Evolutionary conservation across 2,113 vertebrate species (phyloP).

Genomic region (Podarcis raffonei): DNA sequence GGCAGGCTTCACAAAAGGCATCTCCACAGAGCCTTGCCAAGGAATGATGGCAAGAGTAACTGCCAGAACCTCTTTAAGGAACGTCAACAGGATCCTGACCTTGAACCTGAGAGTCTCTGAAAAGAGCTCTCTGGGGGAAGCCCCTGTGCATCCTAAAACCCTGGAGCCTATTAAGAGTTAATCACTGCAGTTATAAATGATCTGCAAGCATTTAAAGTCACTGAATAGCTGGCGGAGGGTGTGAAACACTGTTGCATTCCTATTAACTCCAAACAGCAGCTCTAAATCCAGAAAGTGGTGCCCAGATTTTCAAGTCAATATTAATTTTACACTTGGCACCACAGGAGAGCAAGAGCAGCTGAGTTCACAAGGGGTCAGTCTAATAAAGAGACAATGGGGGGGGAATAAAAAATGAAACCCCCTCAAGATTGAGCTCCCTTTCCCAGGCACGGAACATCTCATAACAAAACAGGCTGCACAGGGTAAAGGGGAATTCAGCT

Average conservation of each 20-base stretch:
- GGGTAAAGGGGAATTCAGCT: constrained; percentile 59
- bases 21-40: background rate
- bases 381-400: constrained; percentile 71
- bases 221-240: constrained; percentile 55
- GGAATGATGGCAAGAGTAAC: background rate
- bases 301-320: constrained; percentile 74
- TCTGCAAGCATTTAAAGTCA: constrained; percentile 43
- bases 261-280: constrained; percentile 64
- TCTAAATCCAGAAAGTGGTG: constrained; percentile 62
- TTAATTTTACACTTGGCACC: constrained; percentile 76
- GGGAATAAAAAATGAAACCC: constrained; percentile 44
- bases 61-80: background rate
- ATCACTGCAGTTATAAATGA: constrained; percentile 55
- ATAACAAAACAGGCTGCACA: constrained; percentile 59
- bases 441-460: constrained; percentile 39
- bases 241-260: constrained; percentile 62
- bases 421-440: constrained; percentile 58
- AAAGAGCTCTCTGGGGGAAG: constrained; percentile 1
- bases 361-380: constrained; percentile 66
- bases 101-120: background rate
- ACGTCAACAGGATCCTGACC: background rate
- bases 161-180: constrained; percentile 57
- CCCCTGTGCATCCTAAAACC: background rate
- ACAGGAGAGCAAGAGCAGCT: constrained; percentile 62
- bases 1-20: background rate